A percentile compares a stretch with the other conserved stretches of the same genome.
Conservation (phyloP, 2,888 invertebrate species). For the Cremastinae sp. region DNA sequence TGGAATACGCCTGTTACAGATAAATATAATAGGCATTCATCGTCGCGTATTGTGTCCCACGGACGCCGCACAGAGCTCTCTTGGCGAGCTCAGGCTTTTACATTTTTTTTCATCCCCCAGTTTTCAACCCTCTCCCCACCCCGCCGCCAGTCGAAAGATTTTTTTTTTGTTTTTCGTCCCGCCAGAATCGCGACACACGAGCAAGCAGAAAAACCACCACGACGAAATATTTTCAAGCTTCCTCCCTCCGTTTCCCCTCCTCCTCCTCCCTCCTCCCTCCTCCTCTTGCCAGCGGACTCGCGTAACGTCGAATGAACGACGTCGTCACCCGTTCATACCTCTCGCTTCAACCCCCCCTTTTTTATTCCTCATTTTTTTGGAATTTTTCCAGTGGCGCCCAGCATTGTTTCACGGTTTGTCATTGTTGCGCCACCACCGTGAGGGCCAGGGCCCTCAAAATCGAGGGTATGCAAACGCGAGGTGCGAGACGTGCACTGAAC, state of each 20-base stretch:
- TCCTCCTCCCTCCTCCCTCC: slow-evolving; percentile 25
- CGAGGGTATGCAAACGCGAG: slow-evolving; percentile 46
- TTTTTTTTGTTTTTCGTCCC: slow-evolving; percentile 50
- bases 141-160: slow-evolving; percentile 38
- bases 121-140: slow-evolving; percentile 30
- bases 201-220: slow-evolving; percentile 51
- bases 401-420: slow-evolving; percentile 80
- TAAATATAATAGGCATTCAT: slow-evolving; percentile 81
- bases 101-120: slow-evolving; percentile 72
- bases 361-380: slow-evolving; percentile 80
- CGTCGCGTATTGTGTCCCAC: slow-evolving; percentile 77
- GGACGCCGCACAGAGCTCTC: slow-evolving; percentile 67
- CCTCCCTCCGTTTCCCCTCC: slow-evolving; percentile 20
- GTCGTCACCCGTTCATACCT: slow-evolving; percentile 27
- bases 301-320: slow-evolving; percentile 47
- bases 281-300: slow-evolving; percentile 38
- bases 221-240: slow-evolving; percentile 40
- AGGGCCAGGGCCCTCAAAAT: slow-evolving; percentile 63
- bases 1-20: slow-evolving; percentile 80
- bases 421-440: slow-evolving; percentile 75
- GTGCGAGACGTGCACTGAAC: slow-evolving; percentile 42
- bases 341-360: slow-evolving; percentile 68
- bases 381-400: slow-evolving; percentile 80
- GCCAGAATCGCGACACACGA: slow-evolving; percentile 61
- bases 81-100: slow-evolving; percentile 77